Evolutionary conservation across 2,797 vertebrate species (phyloP).

Genomic region (Leuciscus waleckii): DNA sequence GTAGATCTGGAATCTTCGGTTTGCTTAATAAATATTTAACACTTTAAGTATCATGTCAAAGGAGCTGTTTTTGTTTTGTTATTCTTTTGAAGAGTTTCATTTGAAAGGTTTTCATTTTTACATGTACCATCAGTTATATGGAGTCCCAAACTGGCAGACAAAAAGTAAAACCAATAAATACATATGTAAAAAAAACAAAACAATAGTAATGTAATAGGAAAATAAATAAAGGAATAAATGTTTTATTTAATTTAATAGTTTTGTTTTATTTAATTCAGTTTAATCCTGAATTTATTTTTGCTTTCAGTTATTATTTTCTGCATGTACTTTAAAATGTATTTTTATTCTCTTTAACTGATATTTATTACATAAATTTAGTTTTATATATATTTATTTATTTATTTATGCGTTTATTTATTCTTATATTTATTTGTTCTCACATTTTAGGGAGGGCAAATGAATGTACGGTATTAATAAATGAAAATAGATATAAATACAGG

Average conservation of each 20-base stretch:
- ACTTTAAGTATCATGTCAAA: not conserved
- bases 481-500: not conserved
- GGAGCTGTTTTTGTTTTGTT: no score
- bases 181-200: not conserved
- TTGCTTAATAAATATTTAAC: not conserved
- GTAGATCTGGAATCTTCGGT: not conserved
- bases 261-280: not conserved
- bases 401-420: no score
- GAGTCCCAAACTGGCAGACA: not conserved
- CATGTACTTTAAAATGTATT: not conserved
- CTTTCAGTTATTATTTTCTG: not conserved
- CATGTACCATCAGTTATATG: not conserved
- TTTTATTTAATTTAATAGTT: no score
- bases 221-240: not conserved
- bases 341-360: not conserved
- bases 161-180: not conserved
- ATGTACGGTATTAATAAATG: not conserved
- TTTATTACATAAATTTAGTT: not conserved
- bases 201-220: not conserved
- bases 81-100: not conserved
- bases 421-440: not conserved
- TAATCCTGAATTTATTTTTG: not conserved
- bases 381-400: not conserved
- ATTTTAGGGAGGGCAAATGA: not conserved
- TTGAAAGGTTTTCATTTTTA: not conserved